Conservation (phyloP, 2,888 invertebrate genomes). For the Nezara viridula region DNA sequence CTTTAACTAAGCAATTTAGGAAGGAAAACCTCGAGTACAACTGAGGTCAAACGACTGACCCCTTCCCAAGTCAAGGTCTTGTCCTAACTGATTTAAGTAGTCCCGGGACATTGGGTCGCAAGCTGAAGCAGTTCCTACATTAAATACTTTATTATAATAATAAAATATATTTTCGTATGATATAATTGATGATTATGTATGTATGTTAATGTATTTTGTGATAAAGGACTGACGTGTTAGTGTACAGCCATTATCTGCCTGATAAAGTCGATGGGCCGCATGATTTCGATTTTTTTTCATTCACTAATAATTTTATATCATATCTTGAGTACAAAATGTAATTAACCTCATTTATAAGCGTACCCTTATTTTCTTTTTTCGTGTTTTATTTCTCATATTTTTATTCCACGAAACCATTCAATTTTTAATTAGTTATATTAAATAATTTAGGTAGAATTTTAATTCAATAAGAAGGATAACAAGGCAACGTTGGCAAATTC, state of each 20-base stretch:
- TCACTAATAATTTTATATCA: slow-evolving; percentile 30
- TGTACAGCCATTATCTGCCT: neutral
- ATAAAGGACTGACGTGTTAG: neutral
- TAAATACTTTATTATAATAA: neutral
- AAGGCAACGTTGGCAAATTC: no score
- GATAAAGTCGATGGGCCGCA: slow-evolving; percentile 15
- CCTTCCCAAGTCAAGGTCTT: neutral
- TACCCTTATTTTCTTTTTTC: no score
- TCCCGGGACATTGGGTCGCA: neutral
- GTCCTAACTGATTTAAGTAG: slow-evolving; percentile 20
- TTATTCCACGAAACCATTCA: neutral
- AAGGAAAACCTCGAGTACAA: neutral
- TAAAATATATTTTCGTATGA: neutral
- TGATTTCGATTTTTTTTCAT: neutral
- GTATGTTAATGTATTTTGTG: slow-evolving; percentile 6
- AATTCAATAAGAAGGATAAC: no score
- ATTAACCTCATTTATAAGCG: slow-evolving; percentile 26
- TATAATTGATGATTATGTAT: neutral
- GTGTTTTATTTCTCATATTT: neutral
- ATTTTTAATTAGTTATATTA: no score
- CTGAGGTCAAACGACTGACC: slow-evolving; percentile 25
- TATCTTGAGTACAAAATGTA: neutral
- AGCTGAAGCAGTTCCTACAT: neutral
- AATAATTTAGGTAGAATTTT: no score
- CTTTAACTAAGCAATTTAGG: slow-evolving; percentile 25